Evolutionary conservation across 1,140 invertebrate genomes (phyloP), one percentile per base, ranked within the genome.

Genomic region (Geopemphigus sp.): DNA sequence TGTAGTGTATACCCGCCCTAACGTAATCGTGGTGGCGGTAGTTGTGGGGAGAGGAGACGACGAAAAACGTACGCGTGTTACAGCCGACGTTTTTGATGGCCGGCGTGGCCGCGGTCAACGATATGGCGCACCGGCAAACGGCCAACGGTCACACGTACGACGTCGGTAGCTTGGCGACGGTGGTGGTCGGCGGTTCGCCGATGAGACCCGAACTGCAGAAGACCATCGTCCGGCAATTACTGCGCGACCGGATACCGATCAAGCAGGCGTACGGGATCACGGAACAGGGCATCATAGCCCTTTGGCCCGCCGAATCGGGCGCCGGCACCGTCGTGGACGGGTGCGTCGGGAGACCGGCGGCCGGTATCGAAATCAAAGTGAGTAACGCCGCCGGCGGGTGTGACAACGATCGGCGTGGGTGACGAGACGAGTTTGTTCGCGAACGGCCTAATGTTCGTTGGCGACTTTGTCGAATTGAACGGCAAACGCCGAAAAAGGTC

Each of bases 61-160:
- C 29, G 1, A 32, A 15, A 17, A 11, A 32, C 10, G 29, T 64
- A 32, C 8, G 17, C 29, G 19, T 39, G 4, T 22, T 50, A 14
- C 14, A 72, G 68, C 68, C 68, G 5, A 72, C 68, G 17, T 72
- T 72, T 29, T 12, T 72, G n/a, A 53, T 72, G 68, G 29, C 47
- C 11, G 68, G 68, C 17, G 68, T 72, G 10, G 50, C 47, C 1
- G 26, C 26, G 11, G 11, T 15, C 10, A 53, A 72, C 29, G 47
- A 72, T 5, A 72, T 72, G 68, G 54, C 54, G 68, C 19, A 15
- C 1, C 29, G 10, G 19, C 68, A 72, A 15, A 72, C 54, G 50
- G 17, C 47, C 6, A 54, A 72, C 12, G 47, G 24, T 54, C 47
- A 72, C 68, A 53, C 29, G 1, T 54, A 53, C 19, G 53, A 54